phyloP scores from a whole-genome alignment of 2,113 vertebrate species.

The Pipra filicauda region DNA sequence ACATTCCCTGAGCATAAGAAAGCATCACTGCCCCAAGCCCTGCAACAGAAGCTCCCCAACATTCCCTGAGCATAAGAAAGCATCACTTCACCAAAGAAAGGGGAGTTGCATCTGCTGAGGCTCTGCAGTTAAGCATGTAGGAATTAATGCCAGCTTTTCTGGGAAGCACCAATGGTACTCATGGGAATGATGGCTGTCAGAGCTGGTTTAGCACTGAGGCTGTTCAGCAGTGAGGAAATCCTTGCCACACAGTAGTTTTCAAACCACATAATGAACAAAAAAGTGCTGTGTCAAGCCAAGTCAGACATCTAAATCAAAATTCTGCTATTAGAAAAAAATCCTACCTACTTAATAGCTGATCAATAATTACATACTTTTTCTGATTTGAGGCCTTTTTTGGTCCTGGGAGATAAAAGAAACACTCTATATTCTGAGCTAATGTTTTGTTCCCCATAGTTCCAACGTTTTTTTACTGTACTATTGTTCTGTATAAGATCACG shows the following conservation, averaged over 20 bases:
- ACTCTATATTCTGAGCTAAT: not conserved
- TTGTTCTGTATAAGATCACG: not conserved
- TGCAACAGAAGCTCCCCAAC: not conserved
- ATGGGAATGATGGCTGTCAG: not conserved
- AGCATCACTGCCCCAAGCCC: too few relatives aligned
- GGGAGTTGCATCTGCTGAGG: not conserved
- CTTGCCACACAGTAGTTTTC: not conserved
- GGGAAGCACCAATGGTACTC: not conserved
- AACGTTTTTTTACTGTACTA: not conserved
- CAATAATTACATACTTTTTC: not conserved
- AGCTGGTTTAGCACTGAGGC: not conserved
- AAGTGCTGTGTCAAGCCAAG: not conserved
- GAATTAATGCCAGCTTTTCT: rapidly evolving
- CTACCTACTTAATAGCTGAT: not conserved
- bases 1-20: not conserved
- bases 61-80: not conserved
- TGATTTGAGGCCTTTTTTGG: not conserved
- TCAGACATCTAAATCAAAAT: not conserved
- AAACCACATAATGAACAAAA: not conserved
- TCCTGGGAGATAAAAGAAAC: not conserved
- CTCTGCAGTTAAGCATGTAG: rapidly evolving
- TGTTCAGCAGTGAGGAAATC: not conserved
- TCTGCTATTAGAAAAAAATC: not conserved
- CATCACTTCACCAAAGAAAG: not conserved
- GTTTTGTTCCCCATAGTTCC: not conserved